A percentile compares a stretch with the other conserved stretches of the same genome.
phyloP scores from a whole-genome alignment of 1,140 invertebrate genomes.

The Sipha flava region DNA sequence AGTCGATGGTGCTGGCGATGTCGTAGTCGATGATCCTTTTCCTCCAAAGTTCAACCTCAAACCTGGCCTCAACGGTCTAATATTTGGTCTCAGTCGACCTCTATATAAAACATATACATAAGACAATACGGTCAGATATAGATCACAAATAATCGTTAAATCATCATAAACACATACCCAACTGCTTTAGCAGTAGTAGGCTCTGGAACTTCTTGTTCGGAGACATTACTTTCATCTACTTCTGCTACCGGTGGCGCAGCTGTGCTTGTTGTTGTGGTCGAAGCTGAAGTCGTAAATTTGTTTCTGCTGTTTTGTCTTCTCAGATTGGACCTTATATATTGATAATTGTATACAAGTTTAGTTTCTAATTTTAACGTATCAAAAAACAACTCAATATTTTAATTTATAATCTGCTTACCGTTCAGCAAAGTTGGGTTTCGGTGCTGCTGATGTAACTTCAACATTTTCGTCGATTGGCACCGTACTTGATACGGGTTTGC shows the following conservation, averaged over 20 bases:
- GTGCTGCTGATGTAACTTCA: not conserved
- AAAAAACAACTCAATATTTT: no score
- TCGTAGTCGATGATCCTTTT: not conserved
- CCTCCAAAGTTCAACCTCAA: not conserved
- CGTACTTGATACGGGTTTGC: constrained; percentile 2
- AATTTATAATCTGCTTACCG: no score
- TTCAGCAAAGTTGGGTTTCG: constrained; percentile 9
- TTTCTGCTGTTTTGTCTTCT: constrained; percentile 20
- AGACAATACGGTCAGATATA: not conserved
- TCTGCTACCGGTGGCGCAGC: not conserved
- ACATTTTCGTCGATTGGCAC: not conserved
- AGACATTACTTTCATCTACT: not conserved
- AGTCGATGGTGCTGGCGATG: not conserved
- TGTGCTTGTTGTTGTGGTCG: not conserved
- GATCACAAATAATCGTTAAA: not conserved
- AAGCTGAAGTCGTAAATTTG: not conserved
- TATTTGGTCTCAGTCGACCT: constrained; percentile 6
- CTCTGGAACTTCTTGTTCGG: not conserved
- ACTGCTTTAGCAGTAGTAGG: not conserved
- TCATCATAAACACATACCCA: not conserved
- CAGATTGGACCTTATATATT: not conserved
- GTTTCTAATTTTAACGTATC: not conserved
- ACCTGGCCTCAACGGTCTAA: constrained; percentile 20
- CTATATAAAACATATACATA: not conserved
- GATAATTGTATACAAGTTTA: not conserved